Percentiles rank a stretch among this genome's conserved stretches.
phyloP scores from a whole-genome alignment of 37 sponge, comb jelly and placozoan species.

The Lycopodina hypogea region DNA sequence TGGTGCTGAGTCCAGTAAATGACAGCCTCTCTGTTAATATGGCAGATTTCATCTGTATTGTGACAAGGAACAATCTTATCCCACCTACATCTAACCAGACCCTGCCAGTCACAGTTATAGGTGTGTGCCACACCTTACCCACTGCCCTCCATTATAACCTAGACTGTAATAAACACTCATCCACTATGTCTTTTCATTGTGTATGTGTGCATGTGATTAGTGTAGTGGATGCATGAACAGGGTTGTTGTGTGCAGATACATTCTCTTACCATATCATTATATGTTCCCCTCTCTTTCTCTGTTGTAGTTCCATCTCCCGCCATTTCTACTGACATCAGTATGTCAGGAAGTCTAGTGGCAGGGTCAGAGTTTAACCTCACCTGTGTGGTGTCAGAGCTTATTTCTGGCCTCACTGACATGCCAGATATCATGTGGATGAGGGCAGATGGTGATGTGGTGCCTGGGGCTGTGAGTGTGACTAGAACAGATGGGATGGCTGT shows the following conservation, averaged over 20 bases:
- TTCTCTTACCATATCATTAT: too few relatives aligned
- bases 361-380: slow-evolving; percentile 25
- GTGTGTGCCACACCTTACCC: not conserved
- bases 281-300: too few relatives aligned
- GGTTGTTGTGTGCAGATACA: too few relatives aligned
- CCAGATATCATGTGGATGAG: not conserved
- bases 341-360: slow-evolving; percentile 13
- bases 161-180: too few relatives aligned
- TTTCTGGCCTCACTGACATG: slow-evolving; percentile 2
- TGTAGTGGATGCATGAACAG: too few relatives aligned
- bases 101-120: not conserved
- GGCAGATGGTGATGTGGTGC: not conserved
- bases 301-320: not conserved
- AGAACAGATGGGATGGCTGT: not conserved
- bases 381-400: slow-evolving; percentile 13
- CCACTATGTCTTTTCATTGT: too few relatives aligned
- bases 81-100: not conserved
- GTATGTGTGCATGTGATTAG: too few relatives aligned
- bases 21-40: slow-evolving; percentile 16
- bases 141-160: too few relatives aligned
- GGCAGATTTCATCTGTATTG: not conserved
- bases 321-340: slow-evolving; percentile 3
- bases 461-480: too few relatives aligned
- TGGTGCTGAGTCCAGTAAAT: slow-evolving; percentile 8
- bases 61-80: not conserved